Evolutionary conservation across 2,113 vertebrate species (phyloP).

Genomic region (Pampusana beccarii): DNA sequence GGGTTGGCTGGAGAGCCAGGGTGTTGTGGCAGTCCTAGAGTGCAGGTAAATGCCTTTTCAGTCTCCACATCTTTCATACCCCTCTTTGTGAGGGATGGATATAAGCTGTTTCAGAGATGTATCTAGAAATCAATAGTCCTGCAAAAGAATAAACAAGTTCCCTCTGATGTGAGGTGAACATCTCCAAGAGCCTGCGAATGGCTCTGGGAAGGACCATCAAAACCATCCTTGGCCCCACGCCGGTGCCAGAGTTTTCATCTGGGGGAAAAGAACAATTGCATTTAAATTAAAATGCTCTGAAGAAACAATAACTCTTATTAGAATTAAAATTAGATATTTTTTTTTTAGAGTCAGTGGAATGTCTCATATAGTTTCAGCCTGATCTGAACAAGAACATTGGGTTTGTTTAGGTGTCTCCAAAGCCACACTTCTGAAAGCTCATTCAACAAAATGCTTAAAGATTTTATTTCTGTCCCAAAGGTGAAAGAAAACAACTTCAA

Average conservation of each 20-base stretch:
- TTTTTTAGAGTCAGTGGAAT: neutral
- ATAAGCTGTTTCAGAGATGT: neutral
- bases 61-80: neutral
- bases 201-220: neutral
- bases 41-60: neutral
- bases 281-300: slow-evolving; percentile 4
- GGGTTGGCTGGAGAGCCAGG: neutral
- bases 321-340: neutral
- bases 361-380: neutral
- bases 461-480: slow-evolving; percentile 48
- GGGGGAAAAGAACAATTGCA: neutral
- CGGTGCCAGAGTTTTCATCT: neutral
- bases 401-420: neutral
- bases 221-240: neutral
- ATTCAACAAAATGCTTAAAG: slow-evolving; percentile 29
- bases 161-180: neutral
- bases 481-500: slow-evolving; percentile 51
- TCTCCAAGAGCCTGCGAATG: neutral
- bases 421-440: slow-evolving; percentile 3
- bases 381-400: neutral
- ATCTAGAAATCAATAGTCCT: slow-evolving; percentile 15
- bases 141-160: slow-evolving; percentile 1
- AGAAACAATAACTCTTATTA: neutral
- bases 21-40: neutral
- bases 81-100: neutral